Evolutionary conservation across 2,888 invertebrate species (phyloP), one percentile per base, ranked within the genome.

Genomic region (Drosophila melanosoma): DNA sequence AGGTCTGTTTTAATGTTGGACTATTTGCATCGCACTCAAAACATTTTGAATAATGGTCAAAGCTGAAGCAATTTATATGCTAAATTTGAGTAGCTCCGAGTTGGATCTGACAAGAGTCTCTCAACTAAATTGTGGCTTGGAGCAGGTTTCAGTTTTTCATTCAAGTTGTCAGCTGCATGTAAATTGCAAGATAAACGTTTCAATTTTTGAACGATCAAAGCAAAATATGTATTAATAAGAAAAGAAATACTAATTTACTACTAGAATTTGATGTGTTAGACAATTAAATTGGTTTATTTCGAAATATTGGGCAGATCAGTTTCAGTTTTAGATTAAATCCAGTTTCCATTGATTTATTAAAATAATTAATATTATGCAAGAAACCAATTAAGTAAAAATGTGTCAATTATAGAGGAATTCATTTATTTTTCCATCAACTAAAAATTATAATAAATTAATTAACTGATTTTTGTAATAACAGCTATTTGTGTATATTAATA

Each of bases 21-120:
- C 49, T 75, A 40, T 78, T 76, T 76, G 74, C 70, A 20, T 15
- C 66, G 54, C 74, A 76, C 74, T 83, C 52, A 49, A 29, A 54
- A 56, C 29, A 11, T 38, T 62, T 20, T 74, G 69, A 82, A 68
- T 68, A 80, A 70, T 57, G 69, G 58, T 32, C 76, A 52, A 72
- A 76, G 45, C 40, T 42, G 15, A n/a, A 66, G 63, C 59, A 65
- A 62, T 80, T 68, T 63, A 56, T 56, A 69, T 75, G 83, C 65
- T 52, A 45, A 65, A 53, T 60, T 60, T 54, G 53, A 38, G 40
- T 45, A 35, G 35, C 38, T 29, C 5, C 20, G 35, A 29, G 49
- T 40, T 54, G 12, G 8, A 17, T 33, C 26, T 29, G 32, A 11
- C 23, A 12, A 60, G 36, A 32, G 38, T 23, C 35, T 12, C 23